Percentiles rank a stretch among this genome's conserved stretches.
Conservation (phyloP, 2,113 vertebrate species). For the Paramisgurnus dabryanus region DNA sequence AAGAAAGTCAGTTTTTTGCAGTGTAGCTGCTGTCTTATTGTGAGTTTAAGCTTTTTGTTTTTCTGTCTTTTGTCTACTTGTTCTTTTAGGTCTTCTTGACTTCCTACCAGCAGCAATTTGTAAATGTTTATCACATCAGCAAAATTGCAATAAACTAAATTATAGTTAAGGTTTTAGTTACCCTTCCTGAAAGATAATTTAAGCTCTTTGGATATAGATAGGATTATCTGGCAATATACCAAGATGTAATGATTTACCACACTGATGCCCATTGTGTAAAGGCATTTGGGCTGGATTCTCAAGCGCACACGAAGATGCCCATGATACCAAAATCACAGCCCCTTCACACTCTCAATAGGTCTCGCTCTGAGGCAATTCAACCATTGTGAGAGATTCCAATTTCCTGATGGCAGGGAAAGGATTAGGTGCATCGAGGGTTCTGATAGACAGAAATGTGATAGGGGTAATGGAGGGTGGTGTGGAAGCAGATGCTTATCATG, state of each 20-base stretch:
- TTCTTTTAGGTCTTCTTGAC: too few species aligned
- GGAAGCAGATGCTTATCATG: constrained; percentile 45
- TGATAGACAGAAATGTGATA: constrained; percentile 35
- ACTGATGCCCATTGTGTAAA: constrained; percentile 5
- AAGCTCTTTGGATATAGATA: constrained; percentile 11
- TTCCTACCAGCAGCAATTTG: too few species aligned
- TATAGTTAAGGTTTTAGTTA: background rate
- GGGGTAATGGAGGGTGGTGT: constrained; percentile 49
- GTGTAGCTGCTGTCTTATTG: too few species aligned
- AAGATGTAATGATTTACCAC: constrained; percentile 10
- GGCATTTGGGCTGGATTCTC: constrained; percentile 12
- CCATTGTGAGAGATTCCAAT: constrained; percentile 14
- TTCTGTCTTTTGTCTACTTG: too few species aligned
- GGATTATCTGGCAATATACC: constrained; percentile 32
- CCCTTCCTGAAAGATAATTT: constrained; percentile 21
- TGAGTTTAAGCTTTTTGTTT: too few species aligned
- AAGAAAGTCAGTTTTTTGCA: too few species aligned
- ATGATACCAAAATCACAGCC: constrained; percentile 22
- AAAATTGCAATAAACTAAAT: too few species aligned
- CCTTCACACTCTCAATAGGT: constrained; percentile 20
- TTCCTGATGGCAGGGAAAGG: background rate
- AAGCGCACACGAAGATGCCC: background rate
- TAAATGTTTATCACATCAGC: too few species aligned
- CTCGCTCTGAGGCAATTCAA: background rate
- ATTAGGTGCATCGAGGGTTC: constrained; percentile 15